A percentile compares a stretch with the other conserved stretches of the same genome.
Evolutionary conservation across 1,140 invertebrate genomes (phyloP).

Genomic region (Dendrolimus punctatus): DNA sequence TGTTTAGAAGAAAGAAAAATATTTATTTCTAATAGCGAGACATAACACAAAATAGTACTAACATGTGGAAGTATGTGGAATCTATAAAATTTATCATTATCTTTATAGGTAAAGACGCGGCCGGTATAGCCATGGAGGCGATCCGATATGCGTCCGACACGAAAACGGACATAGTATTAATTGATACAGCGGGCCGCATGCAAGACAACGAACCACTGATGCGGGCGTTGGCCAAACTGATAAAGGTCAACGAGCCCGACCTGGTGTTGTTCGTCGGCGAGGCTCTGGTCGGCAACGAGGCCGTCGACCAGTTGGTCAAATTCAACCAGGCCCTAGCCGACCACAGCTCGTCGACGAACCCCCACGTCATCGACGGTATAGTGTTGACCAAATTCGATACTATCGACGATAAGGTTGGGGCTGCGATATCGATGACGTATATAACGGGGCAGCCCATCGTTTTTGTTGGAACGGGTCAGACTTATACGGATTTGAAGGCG

Average conservation of each 20-base stretch:
- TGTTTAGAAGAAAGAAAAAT: no score
- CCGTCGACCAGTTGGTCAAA: slow-evolving; percentile 98
- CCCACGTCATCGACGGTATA: slow-evolving; percentile 97
- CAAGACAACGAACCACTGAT: slow-evolving; percentile 99
- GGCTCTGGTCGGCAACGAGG: slow-evolving; percentile 99
- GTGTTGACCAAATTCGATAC: slow-evolving; percentile 99
- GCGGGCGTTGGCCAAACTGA: slow-evolving; percentile 95
- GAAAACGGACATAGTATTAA: slow-evolving; percentile 91
- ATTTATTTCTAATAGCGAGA: no score
- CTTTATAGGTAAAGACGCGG: slow-evolving; percentile 93
- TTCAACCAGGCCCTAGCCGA: slow-evolving; percentile 98
- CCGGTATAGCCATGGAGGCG: slow-evolving; percentile 97
- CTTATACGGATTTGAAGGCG: slow-evolving; percentile 97
- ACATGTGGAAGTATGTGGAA: no score
- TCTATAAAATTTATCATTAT: slow-evolving; percentile 2
- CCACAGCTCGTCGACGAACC: slow-evolving; percentile 85
- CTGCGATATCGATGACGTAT: slow-evolving; percentile 99
- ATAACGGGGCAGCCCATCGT: slow-evolving; percentile 99
- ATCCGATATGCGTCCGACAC: slow-evolving; percentile 90
- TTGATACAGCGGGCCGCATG: slow-evolving; percentile 99
- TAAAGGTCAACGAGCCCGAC: slow-evolving; percentile 94
- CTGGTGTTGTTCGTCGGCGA: slow-evolving; percentile 99
- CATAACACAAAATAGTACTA: no score
- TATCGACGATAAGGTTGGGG: slow-evolving; percentile 99
- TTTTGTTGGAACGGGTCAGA: slow-evolving; percentile 99